Evolutionary conservation across 2,888 invertebrate species (phyloP).

Genomic region (Troides helena): DNA sequence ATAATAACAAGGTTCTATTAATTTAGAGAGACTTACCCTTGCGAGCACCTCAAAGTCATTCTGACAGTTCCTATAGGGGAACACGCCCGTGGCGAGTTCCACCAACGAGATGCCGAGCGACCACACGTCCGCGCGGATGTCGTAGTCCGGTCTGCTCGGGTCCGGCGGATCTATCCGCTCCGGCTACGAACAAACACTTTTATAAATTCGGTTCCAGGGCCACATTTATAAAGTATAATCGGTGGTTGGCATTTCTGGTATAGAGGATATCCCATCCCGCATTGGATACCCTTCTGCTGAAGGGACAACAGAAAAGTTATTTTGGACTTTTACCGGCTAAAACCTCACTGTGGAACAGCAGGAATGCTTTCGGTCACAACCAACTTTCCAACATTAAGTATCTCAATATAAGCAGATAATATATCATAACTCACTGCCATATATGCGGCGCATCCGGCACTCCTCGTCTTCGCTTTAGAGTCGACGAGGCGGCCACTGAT

Average conservation of each 20-base stretch:
- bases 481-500: constrained; percentile 98
- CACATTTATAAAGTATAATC: too few species aligned
- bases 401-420: neutral
- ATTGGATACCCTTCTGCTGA: too few species aligned
- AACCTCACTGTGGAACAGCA: too few species aligned
- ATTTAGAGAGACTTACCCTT: constrained; percentile 78
- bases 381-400: too few species aligned
- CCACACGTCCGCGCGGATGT: constrained; percentile 99
- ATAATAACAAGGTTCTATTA: too few species aligned
- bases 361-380: too few species aligned
- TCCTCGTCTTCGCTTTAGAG: constrained; percentile 98
- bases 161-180: constrained; percentile 97
- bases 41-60: constrained; percentile 98
- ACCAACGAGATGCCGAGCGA: constrained; percentile 97
- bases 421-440: constrained; percentile 90
- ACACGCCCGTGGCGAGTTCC: constrained; percentile 97
- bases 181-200: constrained; percentile 81
- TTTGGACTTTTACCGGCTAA: too few species aligned
- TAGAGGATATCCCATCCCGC: too few species aligned
- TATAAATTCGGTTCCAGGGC: too few species aligned
- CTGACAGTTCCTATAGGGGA: constrained; percentile 96
- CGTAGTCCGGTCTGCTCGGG: constrained; percentile 96
- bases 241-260: too few species aligned
- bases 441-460: constrained; percentile 99
- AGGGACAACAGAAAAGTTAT: too few species aligned